Percentiles rank a stretch among this genome's conserved stretches.
These are phyloP conservation scores for Hypsibius dujardini DNA, from an alignment of 1,140 invertebrate genomes.

Conservation along the genomic window DNA sequence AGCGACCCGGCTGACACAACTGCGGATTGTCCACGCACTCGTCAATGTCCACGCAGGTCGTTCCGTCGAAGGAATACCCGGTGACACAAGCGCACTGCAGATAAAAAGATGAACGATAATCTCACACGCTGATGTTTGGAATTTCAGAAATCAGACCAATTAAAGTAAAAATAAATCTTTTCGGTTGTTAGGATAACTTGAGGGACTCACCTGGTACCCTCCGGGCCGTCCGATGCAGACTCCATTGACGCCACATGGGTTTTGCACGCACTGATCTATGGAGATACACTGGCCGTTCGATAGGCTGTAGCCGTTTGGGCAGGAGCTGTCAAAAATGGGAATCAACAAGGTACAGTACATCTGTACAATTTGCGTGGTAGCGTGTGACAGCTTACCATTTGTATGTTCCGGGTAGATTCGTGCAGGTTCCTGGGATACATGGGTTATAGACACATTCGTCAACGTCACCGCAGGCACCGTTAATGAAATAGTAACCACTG, in stretches of 20 bases:
- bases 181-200: too few species aligned
- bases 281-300: slow-evolving; percentile 52
- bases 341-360: too few species aligned
- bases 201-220: too few species aligned
- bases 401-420: slow-evolving; percentile 32
- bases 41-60: slow-evolving; percentile 41
- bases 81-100: slow-evolving; percentile 8
- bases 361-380: too few species aligned
- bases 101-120: too few species aligned
- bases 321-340: too few species aligned
- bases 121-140: too few species aligned
- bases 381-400: too few species aligned
- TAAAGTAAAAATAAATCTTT: too few species aligned
- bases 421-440: slow-evolving; percentile 52
- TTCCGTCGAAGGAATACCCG: not conserved
- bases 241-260: slow-evolving; percentile 54
- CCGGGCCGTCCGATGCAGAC: not conserved
- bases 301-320: slow-evolving; percentile 30
- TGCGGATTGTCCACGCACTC: slow-evolving; percentile 51
- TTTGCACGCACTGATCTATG: slow-evolving; percentile 56
- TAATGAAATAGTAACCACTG: slow-evolving; percentile 40
- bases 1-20: slow-evolving; percentile 48
- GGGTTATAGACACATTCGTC: slow-evolving; percentile 32
- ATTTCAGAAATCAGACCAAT: too few species aligned
- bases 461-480: slow-evolving; percentile 29